Conservation (phyloP, 2,888 invertebrate genomes). For the Dichetophora obliterata region DNA sequence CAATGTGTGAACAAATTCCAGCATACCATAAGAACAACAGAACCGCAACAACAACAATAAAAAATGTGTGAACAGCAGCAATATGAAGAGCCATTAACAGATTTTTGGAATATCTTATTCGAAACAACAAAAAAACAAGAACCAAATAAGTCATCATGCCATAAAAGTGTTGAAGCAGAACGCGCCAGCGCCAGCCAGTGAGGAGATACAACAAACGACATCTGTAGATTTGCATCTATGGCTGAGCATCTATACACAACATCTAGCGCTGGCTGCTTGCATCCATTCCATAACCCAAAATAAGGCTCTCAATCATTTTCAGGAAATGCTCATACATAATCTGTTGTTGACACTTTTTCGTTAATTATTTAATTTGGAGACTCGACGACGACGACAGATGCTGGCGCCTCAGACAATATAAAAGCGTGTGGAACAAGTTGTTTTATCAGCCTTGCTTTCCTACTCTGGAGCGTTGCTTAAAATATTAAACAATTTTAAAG, state of each 20-base stretch:
- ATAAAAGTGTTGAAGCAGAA: slow-evolving; percentile 49
- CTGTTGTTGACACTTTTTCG: slow-evolving; percentile 47
- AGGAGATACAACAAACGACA: neutral
- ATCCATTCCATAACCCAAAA: neutral
- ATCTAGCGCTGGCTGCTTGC: neutral
- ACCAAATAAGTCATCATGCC: slow-evolving; percentile 35
- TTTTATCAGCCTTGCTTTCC: neutral
- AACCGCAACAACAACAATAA: neutral
- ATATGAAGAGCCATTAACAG: slow-evolving; percentile 27
- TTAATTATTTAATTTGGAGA: slow-evolving; percentile 41
- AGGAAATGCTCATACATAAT: slow-evolving; percentile 36
- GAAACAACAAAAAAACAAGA: neutral
- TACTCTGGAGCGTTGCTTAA: neutral
- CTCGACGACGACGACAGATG: neutral
- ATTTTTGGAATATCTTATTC: slow-evolving; percentile 25
- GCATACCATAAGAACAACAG: neutral
- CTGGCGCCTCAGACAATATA: slow-evolving; percentile 21
- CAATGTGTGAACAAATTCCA: slow-evolving; percentile 65
- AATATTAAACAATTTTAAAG: no score
- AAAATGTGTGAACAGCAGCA: slow-evolving; percentile 16
- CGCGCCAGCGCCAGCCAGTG: slow-evolving; percentile 28
- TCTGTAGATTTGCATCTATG: slow-evolving; percentile 5
- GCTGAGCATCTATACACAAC: neutral
- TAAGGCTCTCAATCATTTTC: slow-evolving; percentile 47
- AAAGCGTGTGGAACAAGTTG: slow-evolving; percentile 28